phyloP scores from a whole-genome alignment of 2,888 invertebrate species.

The Pyrrhia umbra region DNA sequence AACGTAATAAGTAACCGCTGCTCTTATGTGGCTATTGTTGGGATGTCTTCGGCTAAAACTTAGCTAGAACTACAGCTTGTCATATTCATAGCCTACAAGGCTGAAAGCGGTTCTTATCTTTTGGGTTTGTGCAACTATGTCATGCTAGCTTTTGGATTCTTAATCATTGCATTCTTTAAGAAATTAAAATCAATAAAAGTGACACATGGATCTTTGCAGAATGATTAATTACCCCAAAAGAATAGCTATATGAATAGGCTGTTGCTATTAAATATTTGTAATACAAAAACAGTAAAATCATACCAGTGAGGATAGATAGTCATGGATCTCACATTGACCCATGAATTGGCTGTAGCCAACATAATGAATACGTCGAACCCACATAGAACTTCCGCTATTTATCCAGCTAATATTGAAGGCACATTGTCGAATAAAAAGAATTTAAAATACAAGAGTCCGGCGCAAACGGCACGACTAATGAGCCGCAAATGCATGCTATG shows the following conservation, averaged over 20 bases:
- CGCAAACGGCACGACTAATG: conserved; percentile 40
- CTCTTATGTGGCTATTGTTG: not conserved
- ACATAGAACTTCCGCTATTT: not conserved
- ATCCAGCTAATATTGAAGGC: not conserved
- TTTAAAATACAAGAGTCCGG: conserved; percentile 15
- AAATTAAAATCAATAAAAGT: too few species aligned
- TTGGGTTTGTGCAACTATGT: not conserved
- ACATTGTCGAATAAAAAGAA: conserved; percentile 12
- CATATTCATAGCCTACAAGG: not conserved
- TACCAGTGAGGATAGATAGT: too few species aligned
- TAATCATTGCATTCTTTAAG: not conserved
- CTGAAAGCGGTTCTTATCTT: not conserved
- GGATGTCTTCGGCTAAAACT: conserved; percentile 2
- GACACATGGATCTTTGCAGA: too few species aligned
- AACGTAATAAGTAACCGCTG: conserved; percentile 5
- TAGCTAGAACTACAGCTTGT: not conserved
- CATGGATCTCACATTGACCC: too few species aligned
- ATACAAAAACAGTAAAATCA: too few species aligned
- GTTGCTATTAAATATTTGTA: too few species aligned
- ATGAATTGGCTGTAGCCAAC: too few species aligned
- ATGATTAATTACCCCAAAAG: too few species aligned
- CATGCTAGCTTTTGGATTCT: not conserved
- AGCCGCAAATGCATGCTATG: conserved; percentile 46
- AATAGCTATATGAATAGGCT: too few species aligned
- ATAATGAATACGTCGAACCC: too few species aligned